These are phyloP conservation scores for Anolis carolinensis DNA, from an alignment of 2,113 vertebrate genomes.

Conservation along the genomic window DNA sequence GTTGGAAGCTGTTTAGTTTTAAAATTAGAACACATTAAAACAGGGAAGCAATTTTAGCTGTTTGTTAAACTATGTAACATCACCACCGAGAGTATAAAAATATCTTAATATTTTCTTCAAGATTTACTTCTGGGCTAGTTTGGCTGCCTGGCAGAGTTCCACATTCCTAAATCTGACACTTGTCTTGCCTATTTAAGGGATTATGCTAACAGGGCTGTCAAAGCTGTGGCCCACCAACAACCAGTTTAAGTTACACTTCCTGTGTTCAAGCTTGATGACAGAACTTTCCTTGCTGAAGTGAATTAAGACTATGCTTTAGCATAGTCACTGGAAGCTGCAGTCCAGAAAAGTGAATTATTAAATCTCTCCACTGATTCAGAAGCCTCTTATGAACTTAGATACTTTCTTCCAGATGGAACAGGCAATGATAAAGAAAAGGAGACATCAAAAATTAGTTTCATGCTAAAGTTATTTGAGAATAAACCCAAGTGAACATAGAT, in stretches of 20 bases:
- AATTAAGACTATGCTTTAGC: neutral
- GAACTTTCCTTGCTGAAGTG: slow-evolving; percentile 37
- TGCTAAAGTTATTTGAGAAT: neutral
- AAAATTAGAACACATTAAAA: no score
- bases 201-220: slow-evolving; percentile 62
- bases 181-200: slow-evolving; percentile 51
- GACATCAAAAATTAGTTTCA: neutral
- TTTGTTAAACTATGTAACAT: neutral
- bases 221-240: slow-evolving; percentile 44
- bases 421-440: neutral
- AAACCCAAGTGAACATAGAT: neutral
- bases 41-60: neutral
- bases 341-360: no score
- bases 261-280: slow-evolving; percentile 49
- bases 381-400: neutral
- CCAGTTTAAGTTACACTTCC: slow-evolving; percentile 56
- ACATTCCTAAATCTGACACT: slow-evolving; percentile 49
- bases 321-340: no score
- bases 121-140: slow-evolving; percentile 44
- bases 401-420: neutral
- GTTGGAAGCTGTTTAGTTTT: neutral
- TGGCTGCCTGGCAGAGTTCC: slow-evolving; percentile 53
- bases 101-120: slow-evolving; percentile 27
- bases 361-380: no score
- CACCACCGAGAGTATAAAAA: neutral